Evolutionary conservation across 2,113 vertebrate species (phyloP), one percentile per base, ranked within the genome.

Genomic region (Phylloscopus trochilus): DNA sequence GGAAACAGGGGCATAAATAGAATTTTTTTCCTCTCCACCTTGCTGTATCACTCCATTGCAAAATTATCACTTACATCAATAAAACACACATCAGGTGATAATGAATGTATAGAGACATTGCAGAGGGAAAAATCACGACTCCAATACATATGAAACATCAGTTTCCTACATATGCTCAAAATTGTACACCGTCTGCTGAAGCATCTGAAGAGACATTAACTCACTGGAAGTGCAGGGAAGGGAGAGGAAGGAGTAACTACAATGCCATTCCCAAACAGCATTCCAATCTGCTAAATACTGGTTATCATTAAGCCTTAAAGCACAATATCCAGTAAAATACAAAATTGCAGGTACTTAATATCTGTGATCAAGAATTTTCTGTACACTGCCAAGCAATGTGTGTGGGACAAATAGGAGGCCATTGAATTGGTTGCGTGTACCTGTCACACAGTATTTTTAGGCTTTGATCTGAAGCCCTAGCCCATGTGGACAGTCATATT

Each of bases 41-140:
- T 5, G 4, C 85, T 33, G 33, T 64, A 37, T 47, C 49, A 91
- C 87, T 83, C 64, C 46, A 47, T 46, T 27, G 21, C 46, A 84
- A 93, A 96, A 90, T 55, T 83, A 92, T 83, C 62, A 27, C 46
- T 95, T 88, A n/a, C 30, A 72, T 84, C 89, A 90, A 81, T 84
- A 81, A 97, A 97, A 85, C 47, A 83, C 81, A 86, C 81, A 95
- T 85, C 89, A 93, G 66, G 83, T 31, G 2, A 55, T 95, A 96
- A 95, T 84, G 92, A 92, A 97, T 37, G 52, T 28, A 83, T 24
- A 92, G 62, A 58, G 52, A 75, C 66, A 37, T 41, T 2, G 2
- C 30, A 77, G 81, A 95, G 67, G 78, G 62, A 83, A 92, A 94
- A 95, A 96, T 70, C 74, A 81, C 24, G 10, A 64, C 75, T 89